phyloP scores from a whole-genome alignment of 2,113 vertebrate species.

The Hypanus sabinus region DNA sequence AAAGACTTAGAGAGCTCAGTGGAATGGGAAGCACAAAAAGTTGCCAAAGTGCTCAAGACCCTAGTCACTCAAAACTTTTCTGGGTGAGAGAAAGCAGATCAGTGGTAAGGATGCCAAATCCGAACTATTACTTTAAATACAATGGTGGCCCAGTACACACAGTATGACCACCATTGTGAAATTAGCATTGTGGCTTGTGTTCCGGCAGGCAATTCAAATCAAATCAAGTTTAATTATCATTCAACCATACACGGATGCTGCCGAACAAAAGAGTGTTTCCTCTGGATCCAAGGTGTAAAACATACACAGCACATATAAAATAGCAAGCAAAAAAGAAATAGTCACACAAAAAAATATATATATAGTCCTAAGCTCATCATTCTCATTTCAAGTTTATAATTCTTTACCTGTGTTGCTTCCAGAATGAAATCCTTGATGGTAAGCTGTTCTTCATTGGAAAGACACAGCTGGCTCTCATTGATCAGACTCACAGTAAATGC shows the following conservation, averaged over 20 bases:
- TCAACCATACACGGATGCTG: too few relatives aligned
- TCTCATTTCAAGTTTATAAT: background rate
- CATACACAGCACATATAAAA: too few relatives aligned
- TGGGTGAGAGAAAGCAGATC: background rate
- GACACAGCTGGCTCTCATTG: conserved; percentile 72
- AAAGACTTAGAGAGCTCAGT: too few relatives aligned
- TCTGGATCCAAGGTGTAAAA: too few relatives aligned
- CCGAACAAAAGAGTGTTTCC: too few relatives aligned
- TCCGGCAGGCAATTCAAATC: background rate
- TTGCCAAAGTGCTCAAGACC: background rate
- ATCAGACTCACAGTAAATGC: conserved; percentile 80
- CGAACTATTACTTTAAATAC: background rate
- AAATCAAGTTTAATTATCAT: too few relatives aligned
- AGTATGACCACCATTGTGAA: background rate
- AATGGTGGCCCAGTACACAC: background rate
- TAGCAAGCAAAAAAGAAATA: too few relatives aligned
- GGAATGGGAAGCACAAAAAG: background rate
- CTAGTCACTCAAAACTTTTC: background rate
- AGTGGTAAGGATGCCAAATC: background rate
- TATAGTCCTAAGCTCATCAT: too few relatives aligned
- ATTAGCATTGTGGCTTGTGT: background rate
- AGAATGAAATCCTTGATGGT: conserved; percentile 82
- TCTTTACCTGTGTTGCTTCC: conserved; percentile 78
- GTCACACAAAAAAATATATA: too few relatives aligned
- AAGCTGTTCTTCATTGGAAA: conserved; percentile 83